Percentiles rank a stretch among this genome's conserved stretches.
phyloP scores from a whole-genome alignment of 2,113 vertebrate genomes.

The Hippoglossus stenolepis region DNA sequence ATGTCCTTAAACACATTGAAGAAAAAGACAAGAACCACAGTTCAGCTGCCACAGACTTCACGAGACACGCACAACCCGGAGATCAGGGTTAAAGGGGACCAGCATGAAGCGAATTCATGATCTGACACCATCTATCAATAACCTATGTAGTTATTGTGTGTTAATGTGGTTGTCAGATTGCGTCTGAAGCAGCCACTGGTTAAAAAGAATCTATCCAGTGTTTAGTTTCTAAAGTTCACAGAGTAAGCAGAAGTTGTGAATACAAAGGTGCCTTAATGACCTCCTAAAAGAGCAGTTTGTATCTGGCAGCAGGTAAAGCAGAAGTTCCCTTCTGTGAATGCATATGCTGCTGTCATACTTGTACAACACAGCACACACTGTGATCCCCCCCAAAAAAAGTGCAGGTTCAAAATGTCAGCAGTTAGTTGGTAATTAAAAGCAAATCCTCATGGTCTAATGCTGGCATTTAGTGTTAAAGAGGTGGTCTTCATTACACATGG shows the following conservation, averaged over 20 bases:
- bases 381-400: neutral
- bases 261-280: conserved; percentile 1
- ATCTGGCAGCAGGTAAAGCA: conserved; percentile 5
- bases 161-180: neutral
- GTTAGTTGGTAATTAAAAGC: conserved; percentile 42
- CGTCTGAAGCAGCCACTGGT: too few relatives aligned
- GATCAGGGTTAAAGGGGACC: too few relatives aligned
- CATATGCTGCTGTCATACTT: neutral
- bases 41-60: too few relatives aligned
- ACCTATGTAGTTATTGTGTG: neutral
- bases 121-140: neutral
- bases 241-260: neutral
- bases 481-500: conserved; percentile 14
- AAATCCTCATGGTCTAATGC: conserved; percentile 9
- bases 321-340: neutral
- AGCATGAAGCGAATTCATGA: too few relatives aligned
- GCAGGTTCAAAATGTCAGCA: conserved; percentile 40
- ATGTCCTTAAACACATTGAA: too few relatives aligned
- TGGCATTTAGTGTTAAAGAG: conserved; percentile 40
- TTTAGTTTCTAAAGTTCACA: neutral
- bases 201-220: neutral
- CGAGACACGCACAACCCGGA: too few relatives aligned
- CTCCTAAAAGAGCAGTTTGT: conserved; percentile 13
- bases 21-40: too few relatives aligned
- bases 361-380: neutral